Evolutionary conservation across 1,140 invertebrate species (phyloP), one percentile per base, ranked within the genome.

Genomic region (Druon quercuslanigerum): DNA sequence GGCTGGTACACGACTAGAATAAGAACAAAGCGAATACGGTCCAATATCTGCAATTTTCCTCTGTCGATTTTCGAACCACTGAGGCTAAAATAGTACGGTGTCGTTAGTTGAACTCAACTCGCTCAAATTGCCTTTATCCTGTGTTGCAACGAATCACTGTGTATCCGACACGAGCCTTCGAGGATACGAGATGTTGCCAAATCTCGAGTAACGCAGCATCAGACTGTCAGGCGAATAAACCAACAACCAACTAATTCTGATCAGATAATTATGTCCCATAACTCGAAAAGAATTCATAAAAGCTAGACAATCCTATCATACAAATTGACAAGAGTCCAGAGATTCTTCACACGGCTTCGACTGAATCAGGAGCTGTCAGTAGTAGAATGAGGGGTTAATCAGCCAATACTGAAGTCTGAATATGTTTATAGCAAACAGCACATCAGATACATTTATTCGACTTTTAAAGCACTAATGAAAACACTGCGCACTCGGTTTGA

Each of bases 71-170:
- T 60, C 20, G 57, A 33, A 60, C 14, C 13, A 60, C 20, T 25
- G 56, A 25, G 19, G 56, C 56, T 57, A 57, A 11, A 20, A 20
- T 8, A 20, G 19, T 57, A 19, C 25, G n/a, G 9, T 66, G 33
- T 46, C 25, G 25, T 14, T 25, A 51, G 57, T 50, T 51, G 51
- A 52, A 46, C 76, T 84, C 83, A 83, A 66, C 25, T 46, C 25
- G 25, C 54, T 73, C 82, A 80, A 85, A 85, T 84, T 85, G 83
- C 82, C 85, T 85, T 80, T 85, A 86, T 86, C 83, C 85, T 82
- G 85, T 86, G 80, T 84, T 87, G 79, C 86, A 83, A 81, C 84
- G 84, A 73, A 81, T 83, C 80, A 79, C 75, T 80, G 78, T 57
- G 81, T 83, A 77, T 79, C 85, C 85, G 82, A 76, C 66, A 66